A percentile compares a stretch with the other conserved stretches of the same genome.
Conservation (phyloP, 1,140 invertebrate genomes). For the Protaetia brevitarsis region DNA sequence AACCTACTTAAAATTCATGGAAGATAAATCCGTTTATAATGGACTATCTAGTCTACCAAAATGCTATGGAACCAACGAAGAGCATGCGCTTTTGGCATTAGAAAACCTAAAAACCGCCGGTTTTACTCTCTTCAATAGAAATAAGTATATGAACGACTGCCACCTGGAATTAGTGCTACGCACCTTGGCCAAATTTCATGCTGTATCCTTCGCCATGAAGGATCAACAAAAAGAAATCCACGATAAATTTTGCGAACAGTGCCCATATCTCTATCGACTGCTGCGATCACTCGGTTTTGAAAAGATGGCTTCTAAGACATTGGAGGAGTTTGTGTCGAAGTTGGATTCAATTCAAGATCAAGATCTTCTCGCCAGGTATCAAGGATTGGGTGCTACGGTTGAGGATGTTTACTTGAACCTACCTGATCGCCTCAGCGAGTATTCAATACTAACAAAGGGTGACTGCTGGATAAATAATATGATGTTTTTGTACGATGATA, state of each 20-base stretch:
- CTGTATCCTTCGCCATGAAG: background rate
- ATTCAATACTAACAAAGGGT: background rate
- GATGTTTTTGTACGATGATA: background rate
- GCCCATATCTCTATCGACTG: background rate
- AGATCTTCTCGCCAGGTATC: background rate
- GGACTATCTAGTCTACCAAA: background rate
- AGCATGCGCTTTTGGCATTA: background rate
- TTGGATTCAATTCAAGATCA: background rate
- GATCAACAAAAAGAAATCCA: background rate
- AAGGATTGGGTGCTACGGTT: background rate
- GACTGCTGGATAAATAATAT: constrained; percentile 12
- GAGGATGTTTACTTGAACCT: background rate
- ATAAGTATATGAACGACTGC: background rate
- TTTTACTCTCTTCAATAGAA: background rate
- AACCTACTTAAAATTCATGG: background rate
- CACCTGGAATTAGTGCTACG: background rate
- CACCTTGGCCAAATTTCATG: background rate
- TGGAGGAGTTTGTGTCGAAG: background rate
- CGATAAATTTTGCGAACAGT: background rate
- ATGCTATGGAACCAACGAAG: background rate
- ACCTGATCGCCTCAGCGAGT: background rate
- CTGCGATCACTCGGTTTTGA: too few relatives aligned
- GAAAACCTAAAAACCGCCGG: background rate
- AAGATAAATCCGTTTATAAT: background rate
- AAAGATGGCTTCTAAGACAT: background rate